Evolutionary conservation across 2,888 invertebrate species (phyloP).

Genomic region (Microctonus aethiopoides): DNA sequence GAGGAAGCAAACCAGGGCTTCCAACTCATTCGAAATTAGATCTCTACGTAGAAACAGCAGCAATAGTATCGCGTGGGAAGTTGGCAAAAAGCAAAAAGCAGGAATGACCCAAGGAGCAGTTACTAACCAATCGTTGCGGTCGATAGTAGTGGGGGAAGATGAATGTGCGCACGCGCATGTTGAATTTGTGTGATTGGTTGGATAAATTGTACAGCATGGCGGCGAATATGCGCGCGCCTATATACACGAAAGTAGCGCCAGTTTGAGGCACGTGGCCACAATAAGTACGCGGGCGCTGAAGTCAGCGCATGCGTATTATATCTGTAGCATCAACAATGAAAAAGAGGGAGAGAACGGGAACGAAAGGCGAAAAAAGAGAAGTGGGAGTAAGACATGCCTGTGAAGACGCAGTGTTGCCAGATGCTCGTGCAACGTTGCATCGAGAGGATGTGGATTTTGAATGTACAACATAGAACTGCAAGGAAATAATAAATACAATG

Average conservation of each 20-base stretch:
- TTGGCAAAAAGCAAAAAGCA: constrained; percentile 39
- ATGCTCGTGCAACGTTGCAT: constrained; percentile 33
- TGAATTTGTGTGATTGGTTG: constrained; percentile 33
- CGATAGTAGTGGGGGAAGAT: constrained; percentile 35
- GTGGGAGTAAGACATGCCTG: neutral
- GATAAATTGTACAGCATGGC: constrained; percentile 45
- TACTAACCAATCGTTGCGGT: constrained; percentile 14
- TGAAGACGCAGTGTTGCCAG: constrained; percentile 38
- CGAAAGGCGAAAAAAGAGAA: neutral
- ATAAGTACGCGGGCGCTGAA: constrained; percentile 45
- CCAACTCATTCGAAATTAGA: constrained; percentile 42
- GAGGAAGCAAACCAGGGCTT: constrained; percentile 27
- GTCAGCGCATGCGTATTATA: constrained; percentile 41
- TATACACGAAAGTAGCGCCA: constrained; percentile 43
- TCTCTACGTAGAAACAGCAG: constrained; percentile 34
- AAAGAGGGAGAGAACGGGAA: neutral
- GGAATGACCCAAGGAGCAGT: constrained; percentile 32
- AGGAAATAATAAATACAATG: neutral
- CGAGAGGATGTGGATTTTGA: neutral
- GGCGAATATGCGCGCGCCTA: constrained; percentile 45
- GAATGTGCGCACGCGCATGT: constrained; percentile 42
- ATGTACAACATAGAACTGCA: neutral
- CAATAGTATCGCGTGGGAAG: constrained; percentile 38
- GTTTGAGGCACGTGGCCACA: constrained; percentile 42
- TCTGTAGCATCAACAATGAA: neutral